A percentile compares a stretch with the other conserved stretches of the same genome.
These are phyloP conservation scores for Temnothorax unifasciatus DNA, from an alignment of 2,888 invertebrate genomes.

Conservation along the genomic window DNA sequence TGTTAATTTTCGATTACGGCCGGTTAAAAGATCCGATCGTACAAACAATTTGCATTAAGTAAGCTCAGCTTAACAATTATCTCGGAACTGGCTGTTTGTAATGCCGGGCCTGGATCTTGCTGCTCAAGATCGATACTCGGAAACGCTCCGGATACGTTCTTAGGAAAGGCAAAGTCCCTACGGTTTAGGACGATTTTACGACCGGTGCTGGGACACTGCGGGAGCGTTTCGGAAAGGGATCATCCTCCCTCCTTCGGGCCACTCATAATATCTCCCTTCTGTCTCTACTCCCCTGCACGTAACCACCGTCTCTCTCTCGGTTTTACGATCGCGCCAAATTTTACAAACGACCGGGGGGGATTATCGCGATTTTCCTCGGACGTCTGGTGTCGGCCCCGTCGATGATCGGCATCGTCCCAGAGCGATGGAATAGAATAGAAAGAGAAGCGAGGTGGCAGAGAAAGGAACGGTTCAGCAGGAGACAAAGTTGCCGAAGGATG, in stretches of 20 bases:
- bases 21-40: slow-evolving; percentile 7
- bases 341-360: slow-evolving; percentile 56
- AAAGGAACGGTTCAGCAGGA: slow-evolving; percentile 25
- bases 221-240: slow-evolving; percentile 48
- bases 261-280: slow-evolving; percentile 36
- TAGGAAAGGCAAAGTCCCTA: slow-evolving; percentile 41
- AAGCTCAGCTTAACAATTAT: slow-evolving; percentile 34
- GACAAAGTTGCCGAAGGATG: slow-evolving; percentile 58
- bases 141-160: slow-evolving; percentile 45
- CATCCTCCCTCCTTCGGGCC: slow-evolving; percentile 18
- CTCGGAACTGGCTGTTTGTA: slow-evolving; percentile 18
- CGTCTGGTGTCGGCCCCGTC: slow-evolving; percentile 37
- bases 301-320: slow-evolving; percentile 46
- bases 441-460: slow-evolving; percentile 5
- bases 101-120: slow-evolving; percentile 23
- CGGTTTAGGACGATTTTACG: slow-evolving; percentile 47
- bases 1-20: slow-evolving; percentile 12
- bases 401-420: slow-evolving; percentile 47
- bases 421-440: slow-evolving; percentile 21
- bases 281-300: slow-evolving; percentile 7
- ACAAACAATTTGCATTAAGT: background rate
- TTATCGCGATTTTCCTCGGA: slow-evolving; percentile 62
- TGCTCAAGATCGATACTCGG: slow-evolving; percentile 43
- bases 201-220: slow-evolving; percentile 12
- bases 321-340: slow-evolving; percentile 60